Conservation (phyloP, 2,113 vertebrate species). For the Casuarius casuarius region DNA sequence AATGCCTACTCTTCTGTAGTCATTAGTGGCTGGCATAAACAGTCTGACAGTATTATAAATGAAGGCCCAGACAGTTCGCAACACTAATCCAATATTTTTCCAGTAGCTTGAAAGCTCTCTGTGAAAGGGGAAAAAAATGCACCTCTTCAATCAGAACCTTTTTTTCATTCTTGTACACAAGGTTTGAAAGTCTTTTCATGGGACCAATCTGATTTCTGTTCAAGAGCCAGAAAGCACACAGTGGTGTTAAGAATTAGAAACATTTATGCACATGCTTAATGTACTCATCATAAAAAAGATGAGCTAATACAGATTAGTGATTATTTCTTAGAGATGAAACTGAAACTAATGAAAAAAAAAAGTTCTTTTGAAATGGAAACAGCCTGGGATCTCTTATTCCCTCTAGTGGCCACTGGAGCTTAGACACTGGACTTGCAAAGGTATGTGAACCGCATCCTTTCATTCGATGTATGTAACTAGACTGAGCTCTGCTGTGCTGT, state of each 20-base stretch:
- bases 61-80: slow-evolving; percentile 7
- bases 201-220: background rate
- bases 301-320: background rate
- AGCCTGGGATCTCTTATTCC: slow-evolving; percentile 26
- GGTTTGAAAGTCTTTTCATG: background rate
- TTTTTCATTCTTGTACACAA: background rate
- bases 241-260: background rate
- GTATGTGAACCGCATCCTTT: background rate
- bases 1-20: slow-evolving; percentile 38
- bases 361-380: background rate
- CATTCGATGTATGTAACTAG: slow-evolving; percentile 9
- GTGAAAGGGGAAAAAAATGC: background rate
- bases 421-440: background rate
- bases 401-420: slow-evolving; percentile 24
- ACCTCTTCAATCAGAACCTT: background rate
- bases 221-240: background rate
- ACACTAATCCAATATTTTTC: slow-evolving; percentile 21
- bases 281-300: background rate
- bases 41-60: slow-evolving; percentile 49
- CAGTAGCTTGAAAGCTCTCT: background rate
- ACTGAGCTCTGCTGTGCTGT: slow-evolving; percentile 30
- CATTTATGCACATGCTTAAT: background rate
- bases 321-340: background rate
- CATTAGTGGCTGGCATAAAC: slow-evolving; percentile 63
- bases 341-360: background rate